A percentile compares a stretch with the other conserved stretches of the same genome.
These are phyloP conservation scores for Imbricaverruca yamaguchii DNA, from an alignment of 2,888 invertebrate genomes.

Conservation along the genomic window DNA sequence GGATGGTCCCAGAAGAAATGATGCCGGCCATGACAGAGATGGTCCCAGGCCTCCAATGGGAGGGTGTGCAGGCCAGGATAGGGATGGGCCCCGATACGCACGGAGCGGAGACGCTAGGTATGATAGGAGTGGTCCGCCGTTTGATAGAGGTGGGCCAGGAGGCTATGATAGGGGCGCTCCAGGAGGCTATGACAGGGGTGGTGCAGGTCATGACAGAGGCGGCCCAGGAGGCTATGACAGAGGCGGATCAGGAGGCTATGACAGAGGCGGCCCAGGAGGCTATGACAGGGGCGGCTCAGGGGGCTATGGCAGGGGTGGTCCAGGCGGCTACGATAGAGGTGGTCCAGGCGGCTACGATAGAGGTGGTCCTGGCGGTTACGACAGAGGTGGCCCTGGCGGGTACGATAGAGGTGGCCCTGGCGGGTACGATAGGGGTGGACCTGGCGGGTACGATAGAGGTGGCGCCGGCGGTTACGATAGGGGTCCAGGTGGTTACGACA, in stretches of 20 bases:
- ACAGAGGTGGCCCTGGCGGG: neutral
- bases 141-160: neutral
- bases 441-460: too few relatives aligned
- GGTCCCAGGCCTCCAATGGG: neutral
- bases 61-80: neutral
- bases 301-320: neutral
- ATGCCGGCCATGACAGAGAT: neutral
- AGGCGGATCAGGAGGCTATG: neutral
- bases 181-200: neutral
- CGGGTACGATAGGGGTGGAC: too few relatives aligned
- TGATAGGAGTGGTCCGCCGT: neutral
- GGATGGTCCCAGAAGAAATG: neutral
- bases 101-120: neutral
- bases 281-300: neutral
- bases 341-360: neutral
- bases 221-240: neutral
- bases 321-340: neutral
- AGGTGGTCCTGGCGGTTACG: constrained; percentile 17
- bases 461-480: neutral
- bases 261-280: neutral
- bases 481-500: neutral
- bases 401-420: neutral
- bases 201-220: neutral
- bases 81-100: neutral
- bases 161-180: neutral